Evolutionary conservation across 1,140 invertebrate genomes (phyloP).

Genomic region (Nylanderia fulva): DNA sequence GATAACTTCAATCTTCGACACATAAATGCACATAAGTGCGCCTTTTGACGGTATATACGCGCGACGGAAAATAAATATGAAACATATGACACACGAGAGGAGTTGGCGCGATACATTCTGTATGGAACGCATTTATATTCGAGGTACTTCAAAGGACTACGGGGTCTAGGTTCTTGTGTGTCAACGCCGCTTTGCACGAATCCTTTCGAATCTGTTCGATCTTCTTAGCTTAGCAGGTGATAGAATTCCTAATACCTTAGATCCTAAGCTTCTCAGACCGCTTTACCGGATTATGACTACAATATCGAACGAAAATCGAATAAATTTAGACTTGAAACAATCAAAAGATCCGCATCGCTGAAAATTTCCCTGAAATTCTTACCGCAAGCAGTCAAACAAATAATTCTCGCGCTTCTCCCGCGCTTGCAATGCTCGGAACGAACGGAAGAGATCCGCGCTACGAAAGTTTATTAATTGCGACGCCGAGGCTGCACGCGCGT

Average conservation of each 20-base stretch:
- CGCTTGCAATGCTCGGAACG: neutral
- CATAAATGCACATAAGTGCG: neutral
- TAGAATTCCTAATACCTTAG: neutral
- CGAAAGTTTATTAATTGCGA: constrained; percentile 43
- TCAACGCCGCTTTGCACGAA: neutral
- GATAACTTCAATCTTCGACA: neutral
- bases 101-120: neutral
- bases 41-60: too few species aligned
- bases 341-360: too few species aligned
- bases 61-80: neutral
- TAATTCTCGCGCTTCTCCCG: neutral
- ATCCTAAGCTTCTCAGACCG: neutral
- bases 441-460: constrained; percentile 22
- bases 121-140: neutral
- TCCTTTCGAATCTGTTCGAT: neutral
- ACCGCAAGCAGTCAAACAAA: neutral
- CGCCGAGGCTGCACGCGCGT: neutral
- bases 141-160: neutral
- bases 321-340: neutral
- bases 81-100: neutral
- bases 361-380: neutral
- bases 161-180: neutral
- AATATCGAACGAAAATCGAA: neutral
- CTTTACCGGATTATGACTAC: neutral
- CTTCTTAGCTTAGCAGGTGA: neutral